A percentile compares a stretch with the other conserved stretches of the same genome.
These are phyloP conservation scores for Chelonus insularis DNA, from an alignment of 1,140 invertebrate genomes.

Conservation along the genomic window DNA sequence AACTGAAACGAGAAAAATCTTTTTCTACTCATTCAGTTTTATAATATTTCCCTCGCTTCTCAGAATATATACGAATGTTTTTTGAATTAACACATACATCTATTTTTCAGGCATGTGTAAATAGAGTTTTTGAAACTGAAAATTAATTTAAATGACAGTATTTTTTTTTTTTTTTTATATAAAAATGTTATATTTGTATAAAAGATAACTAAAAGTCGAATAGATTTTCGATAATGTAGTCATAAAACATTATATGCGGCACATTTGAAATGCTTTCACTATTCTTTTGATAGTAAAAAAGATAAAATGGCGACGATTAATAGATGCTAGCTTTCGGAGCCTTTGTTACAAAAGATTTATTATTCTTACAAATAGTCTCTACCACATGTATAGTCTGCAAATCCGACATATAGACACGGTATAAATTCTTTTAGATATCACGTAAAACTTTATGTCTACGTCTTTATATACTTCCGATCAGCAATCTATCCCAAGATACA, in stretches of 20 bases:
- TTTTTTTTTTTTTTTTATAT: not conserved
- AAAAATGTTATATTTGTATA: not conserved
- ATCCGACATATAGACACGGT: slow-evolving; percentile 28
- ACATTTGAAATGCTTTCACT: too few relatives aligned
- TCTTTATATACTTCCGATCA: too few relatives aligned
- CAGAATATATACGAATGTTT: too few relatives aligned
- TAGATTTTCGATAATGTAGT: not conserved
- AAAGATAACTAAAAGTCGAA: not conserved
- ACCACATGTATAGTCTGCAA: slow-evolving; percentile 24
- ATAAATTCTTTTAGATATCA: slow-evolving; percentile 28
- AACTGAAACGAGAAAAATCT: too few relatives aligned
- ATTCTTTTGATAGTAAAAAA: slow-evolving; percentile 25
- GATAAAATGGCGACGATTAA: slow-evolving; percentile 43
- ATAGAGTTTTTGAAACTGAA: not conserved
- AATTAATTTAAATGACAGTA: not conserved
- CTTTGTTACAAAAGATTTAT: slow-evolving; percentile 34
- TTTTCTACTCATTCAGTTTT: too few relatives aligned
- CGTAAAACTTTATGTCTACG: too few relatives aligned
- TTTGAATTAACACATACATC: too few relatives aligned
- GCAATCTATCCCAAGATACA: too few relatives aligned
- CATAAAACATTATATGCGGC: slow-evolving; percentile 20
- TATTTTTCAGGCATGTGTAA: not conserved
- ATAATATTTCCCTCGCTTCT: too few relatives aligned
- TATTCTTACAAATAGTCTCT: slow-evolving; percentile 12
- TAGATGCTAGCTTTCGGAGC: slow-evolving; percentile 26